Base-by-base conservation (phyloP, 2,888 invertebrate genomes). In the Xanthia icteritia region DNA sequence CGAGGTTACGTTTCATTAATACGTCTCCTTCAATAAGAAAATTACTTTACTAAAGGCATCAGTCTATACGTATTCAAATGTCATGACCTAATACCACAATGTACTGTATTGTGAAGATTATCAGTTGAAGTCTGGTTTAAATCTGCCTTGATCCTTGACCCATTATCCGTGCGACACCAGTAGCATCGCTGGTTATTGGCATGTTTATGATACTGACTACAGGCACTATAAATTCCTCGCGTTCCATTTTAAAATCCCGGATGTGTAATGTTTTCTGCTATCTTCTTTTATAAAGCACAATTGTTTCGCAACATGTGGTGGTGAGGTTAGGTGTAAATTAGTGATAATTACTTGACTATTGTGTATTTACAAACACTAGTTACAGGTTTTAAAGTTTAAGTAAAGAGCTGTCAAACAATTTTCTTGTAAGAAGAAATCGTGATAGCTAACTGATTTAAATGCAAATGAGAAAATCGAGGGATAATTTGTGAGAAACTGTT, bases 131-230 rank as follows among this genome's bases (percentile, higher is more conserved):
- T 81, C 69, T 74, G 86, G 86, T 89, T 86, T 89, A 88, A 89
- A 89, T 88, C 84, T 83, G 82, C 84, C 73, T 82, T 81, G 84
- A 90, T 89, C 93, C 93, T 92, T 93, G 93, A 92, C 93, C 93
- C 86, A 92, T 85, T 88, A 90, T 79, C 64, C 76, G 63, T 82
- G 87, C 85, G 88, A 89, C 88, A 87, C 77, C 83, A 86, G 79
- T 86, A 88, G 82, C 86, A 76, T 86, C 87, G 77, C 83, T 81
- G 76, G 84, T 81, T 90, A 92, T 92, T 92, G 91, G 88, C 90
- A 90, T 90, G 87, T 90, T 91, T 89, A 91, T 88, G 82, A 88
- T 84, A 82, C 86, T 81, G 83, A 82, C 86, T 90, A 83, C 85
- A 81, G 74, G 76, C 84, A 75, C 78, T 85, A 83, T 80, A 87